phyloP scores from a whole-genome alignment of 2,113 vertebrate genomes.

The Emydura subglobosa region DNA sequence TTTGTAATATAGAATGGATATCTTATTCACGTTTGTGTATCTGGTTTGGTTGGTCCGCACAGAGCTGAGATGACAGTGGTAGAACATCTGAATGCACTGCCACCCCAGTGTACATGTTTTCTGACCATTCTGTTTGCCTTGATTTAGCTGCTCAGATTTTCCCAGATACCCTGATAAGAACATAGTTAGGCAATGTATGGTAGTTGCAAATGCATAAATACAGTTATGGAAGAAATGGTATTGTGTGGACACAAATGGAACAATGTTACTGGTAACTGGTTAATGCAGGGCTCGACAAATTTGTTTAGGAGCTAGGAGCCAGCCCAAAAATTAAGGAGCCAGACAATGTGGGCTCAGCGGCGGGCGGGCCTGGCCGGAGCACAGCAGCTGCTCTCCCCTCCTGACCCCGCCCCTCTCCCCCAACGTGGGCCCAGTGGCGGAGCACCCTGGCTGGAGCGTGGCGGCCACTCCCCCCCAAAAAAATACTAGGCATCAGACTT shows the following conservation, averaged over 20 bases:
- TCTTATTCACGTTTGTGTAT: not conserved
- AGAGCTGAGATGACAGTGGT: not conserved
- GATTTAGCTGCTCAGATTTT: not conserved
- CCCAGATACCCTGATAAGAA: not conserved
- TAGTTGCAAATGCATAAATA: not conserved
- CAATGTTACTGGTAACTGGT: not conserved
- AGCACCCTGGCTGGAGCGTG: too few relatives aligned
- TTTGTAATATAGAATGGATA: not conserved
- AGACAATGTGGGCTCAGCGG: too few relatives aligned
- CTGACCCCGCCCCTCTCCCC: too few relatives aligned
- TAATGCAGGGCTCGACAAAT: too few relatives aligned
- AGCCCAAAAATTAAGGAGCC: too few relatives aligned
- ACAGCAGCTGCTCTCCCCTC: too few relatives aligned
- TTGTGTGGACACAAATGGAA: not conserved
- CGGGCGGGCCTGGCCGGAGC: too few relatives aligned
- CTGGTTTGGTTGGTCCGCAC: not conserved
- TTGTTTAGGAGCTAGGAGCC: too few relatives aligned
- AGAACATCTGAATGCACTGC: not conserved
- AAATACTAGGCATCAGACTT: too few relatives aligned
- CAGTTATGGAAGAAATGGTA: not conserved
- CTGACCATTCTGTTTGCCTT: not conserved
- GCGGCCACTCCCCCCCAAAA: too few relatives aligned
- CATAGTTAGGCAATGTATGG: not conserved
- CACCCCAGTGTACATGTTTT: not conserved
- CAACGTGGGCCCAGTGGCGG: too few relatives aligned